Evolutionary conservation across 2,888 invertebrate species (phyloP).

Genomic region (Papilio demoleus): DNA sequence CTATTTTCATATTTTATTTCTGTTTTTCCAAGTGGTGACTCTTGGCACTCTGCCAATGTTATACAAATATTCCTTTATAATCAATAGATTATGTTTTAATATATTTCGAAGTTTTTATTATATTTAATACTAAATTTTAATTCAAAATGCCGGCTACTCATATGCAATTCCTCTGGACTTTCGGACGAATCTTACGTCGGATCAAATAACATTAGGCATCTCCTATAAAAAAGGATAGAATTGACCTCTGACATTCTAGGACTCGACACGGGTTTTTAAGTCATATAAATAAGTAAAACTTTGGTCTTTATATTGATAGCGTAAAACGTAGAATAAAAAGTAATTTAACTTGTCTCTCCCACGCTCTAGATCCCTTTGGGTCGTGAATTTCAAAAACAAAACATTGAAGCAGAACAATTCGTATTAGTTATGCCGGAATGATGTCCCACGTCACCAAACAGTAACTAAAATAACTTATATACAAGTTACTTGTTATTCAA

Average conservation of each 20-base stretch:
- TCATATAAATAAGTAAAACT: background rate
- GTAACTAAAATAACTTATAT: conserved; percentile 1
- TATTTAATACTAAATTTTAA: too few relatives aligned
- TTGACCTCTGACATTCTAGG: background rate
- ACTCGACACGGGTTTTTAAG: background rate
- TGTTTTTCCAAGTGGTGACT: background rate
- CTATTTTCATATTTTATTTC: background rate
- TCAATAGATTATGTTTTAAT: background rate
- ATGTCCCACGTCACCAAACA: conserved; percentile 10
- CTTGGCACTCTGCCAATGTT: background rate
- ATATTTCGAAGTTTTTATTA: too few relatives aligned
- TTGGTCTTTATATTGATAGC: too few relatives aligned
- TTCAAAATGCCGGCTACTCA: too few relatives aligned
- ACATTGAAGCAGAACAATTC: conserved; percentile 19
- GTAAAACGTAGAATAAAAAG: background rate
- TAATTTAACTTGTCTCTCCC: conserved; percentile 5
- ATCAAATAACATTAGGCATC: too few relatives aligned
- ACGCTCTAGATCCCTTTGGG: conserved; percentile 12
- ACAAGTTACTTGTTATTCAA: background rate
- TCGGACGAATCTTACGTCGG: too few relatives aligned
- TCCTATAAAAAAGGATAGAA: too few relatives aligned
- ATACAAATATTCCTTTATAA: background rate
- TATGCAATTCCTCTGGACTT: too few relatives aligned
- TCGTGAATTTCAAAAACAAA: conserved; percentile 6
- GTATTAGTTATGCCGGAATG: conserved; percentile 22